A percentile compares a stretch with the other conserved stretches of the same genome.
phyloP scores from a whole-genome alignment of 2,888 invertebrate species.

The Endotricha flammealis region DNA sequence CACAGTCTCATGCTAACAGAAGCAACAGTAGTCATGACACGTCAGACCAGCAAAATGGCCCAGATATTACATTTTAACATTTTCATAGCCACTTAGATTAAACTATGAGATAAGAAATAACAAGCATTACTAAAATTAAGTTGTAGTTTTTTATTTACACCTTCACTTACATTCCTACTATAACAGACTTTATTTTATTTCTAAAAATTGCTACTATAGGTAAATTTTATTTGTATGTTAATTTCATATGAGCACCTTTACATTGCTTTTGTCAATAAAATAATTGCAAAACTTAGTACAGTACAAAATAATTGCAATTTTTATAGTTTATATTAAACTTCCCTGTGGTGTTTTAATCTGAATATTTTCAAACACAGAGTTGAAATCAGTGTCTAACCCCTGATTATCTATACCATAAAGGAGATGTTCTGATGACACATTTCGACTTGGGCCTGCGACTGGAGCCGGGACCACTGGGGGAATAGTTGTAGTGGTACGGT shows the following conservation, averaged over 20 bases:
- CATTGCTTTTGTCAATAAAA: no score
- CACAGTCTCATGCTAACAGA: slow-evolving; percentile 47
- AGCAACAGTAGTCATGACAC: slow-evolving; percentile 42
- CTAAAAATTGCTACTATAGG: no score
- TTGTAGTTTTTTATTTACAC: slow-evolving; percentile 14
- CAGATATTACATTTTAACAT: slow-evolving; percentile 32
- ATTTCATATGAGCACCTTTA: no score
- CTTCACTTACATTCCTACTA: no score
- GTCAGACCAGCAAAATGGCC: slow-evolving; percentile 36
- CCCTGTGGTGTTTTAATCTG: slow-evolving; percentile 70
- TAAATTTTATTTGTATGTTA: no score
- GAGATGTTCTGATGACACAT: slow-evolving; percentile 64
- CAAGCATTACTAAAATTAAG: slow-evolving; percentile 5
- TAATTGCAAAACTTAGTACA: no score
- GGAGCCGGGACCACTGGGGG: slow-evolving; percentile 33
- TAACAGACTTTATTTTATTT: no score
- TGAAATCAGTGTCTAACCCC: slow-evolving; percentile 80
- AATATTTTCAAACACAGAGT: slow-evolving; percentile 80
- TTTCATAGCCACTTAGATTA: neutral
- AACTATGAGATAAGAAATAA: slow-evolving; percentile 8
- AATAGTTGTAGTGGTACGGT: slow-evolving; percentile 60
- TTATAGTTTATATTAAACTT: slow-evolving; percentile 63
- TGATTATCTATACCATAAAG: slow-evolving; percentile 78
- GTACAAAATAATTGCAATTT: no score
- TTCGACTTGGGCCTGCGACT: slow-evolving; percentile 64